phyloP scores from a whole-genome alignment of 2,797 vertebrate genomes.

The Tympanoctomys barrerae region DNA sequence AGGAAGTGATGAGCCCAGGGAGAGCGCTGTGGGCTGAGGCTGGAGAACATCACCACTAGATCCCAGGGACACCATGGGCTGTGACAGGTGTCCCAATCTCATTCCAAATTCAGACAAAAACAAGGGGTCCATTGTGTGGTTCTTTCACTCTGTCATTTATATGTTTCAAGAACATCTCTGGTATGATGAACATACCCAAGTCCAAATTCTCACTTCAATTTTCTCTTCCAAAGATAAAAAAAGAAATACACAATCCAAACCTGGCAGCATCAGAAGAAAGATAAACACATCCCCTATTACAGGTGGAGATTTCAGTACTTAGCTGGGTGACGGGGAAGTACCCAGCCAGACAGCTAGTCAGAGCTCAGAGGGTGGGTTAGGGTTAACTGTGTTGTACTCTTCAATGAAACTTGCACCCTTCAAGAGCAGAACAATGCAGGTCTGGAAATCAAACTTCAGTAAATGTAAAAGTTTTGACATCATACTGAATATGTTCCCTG shows the following conservation, averaged over 20 bases:
- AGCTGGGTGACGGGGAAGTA: not conserved
- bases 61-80: not conserved
- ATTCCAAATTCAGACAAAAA: not conserved
- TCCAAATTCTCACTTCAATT: not conserved
- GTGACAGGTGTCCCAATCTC: not conserved
- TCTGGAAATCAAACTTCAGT: not conserved
- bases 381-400: not conserved
- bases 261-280: not conserved
- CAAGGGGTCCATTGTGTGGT: not conserved
- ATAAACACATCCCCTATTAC: not conserved
- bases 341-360: not conserved
- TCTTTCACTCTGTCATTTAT: not conserved
- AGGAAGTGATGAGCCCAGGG: not conserved
- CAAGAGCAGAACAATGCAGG: not conserved
- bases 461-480: not conserved
- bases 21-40: not conserved
- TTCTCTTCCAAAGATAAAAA: constrained; percentile 45
- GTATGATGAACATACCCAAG: not conserved
- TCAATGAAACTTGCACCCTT: not conserved
- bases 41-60: not conserved
- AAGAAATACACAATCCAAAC: not conserved
- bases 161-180: not conserved
- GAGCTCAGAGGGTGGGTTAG: not conserved
- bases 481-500: not conserved
- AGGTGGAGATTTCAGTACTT: not conserved